Conservation (phyloP, 2,113 vertebrate genomes). For the Sciurus niger region DNA sequence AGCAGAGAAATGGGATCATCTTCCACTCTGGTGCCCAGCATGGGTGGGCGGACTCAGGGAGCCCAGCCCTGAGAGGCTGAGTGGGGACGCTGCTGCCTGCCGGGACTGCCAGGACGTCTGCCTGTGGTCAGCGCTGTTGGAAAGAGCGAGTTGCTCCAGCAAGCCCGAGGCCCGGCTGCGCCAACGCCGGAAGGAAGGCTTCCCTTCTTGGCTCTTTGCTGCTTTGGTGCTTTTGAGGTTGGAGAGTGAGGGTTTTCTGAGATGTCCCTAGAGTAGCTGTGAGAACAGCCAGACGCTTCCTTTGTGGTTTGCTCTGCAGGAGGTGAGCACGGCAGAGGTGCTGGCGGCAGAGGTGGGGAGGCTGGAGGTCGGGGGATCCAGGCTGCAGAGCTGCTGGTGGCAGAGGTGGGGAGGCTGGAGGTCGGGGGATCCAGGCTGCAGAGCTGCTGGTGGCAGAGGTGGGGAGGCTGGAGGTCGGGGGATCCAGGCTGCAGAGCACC, state of each 20-base stretch:
- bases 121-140: constrained; percentile 21
- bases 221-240: constrained; percentile 65
- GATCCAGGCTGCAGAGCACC: too few relatives aligned
- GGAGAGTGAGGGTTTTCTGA: constrained; percentile 71
- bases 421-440: too few relatives aligned
- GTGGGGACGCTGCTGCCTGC: background rate
- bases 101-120: background rate
- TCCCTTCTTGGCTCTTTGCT: constrained; percentile 52
- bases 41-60: background rate
- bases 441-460: too few relatives aligned
- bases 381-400: too few relatives aligned
- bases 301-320: constrained; percentile 1
- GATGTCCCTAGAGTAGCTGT: constrained; percentile 55
- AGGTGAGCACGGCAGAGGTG: background rate
- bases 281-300: constrained; percentile 36
- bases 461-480: too few relatives aligned
- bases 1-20: background rate
- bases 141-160: constrained; percentile 71
- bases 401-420: too few relatives aligned
- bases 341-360: too few relatives aligned
- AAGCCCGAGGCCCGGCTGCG: constrained; percentile 46
- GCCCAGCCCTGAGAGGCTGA: too few relatives aligned
- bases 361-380: too few relatives aligned
- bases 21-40: too few relatives aligned
- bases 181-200: constrained; percentile 66